Evolutionary conservation across 2,113 vertebrate genomes (phyloP).

Genomic region (Mesembrinibis cayennensis): DNA sequence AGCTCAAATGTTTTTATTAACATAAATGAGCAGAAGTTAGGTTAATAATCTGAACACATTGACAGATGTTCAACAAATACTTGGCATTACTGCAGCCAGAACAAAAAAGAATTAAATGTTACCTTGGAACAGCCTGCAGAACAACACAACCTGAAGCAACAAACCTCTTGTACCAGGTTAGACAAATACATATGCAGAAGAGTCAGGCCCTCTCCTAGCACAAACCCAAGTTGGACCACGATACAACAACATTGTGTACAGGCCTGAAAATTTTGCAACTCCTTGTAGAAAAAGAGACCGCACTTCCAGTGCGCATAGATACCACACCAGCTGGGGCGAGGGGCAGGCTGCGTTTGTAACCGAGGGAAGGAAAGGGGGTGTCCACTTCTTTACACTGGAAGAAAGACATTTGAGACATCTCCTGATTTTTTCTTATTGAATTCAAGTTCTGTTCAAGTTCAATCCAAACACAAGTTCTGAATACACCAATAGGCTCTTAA

Average conservation of each 20-base stretch:
- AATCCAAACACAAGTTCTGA: neutral
- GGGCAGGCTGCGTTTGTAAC: neutral
- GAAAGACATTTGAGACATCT: neutral
- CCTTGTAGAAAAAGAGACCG: neutral
- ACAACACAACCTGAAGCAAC: neutral
- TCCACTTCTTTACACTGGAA: neutral
- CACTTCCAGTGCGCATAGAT: neutral
- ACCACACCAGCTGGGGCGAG: neutral
- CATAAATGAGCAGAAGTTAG: conserved; percentile 33
- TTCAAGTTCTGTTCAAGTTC: neutral
- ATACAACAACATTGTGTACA: neutral
- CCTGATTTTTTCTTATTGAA: neutral
- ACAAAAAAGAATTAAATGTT: conserved; percentile 12
- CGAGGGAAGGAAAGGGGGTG: neutral
- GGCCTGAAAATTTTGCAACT: neutral
- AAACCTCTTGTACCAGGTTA: neutral
- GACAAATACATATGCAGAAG: neutral
- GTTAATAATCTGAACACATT: conserved; percentile 48
- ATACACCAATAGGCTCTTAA: neutral
- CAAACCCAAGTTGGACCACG: neutral
- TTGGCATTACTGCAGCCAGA: conserved; percentile 26
- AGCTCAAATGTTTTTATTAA: conserved; percentile 32
- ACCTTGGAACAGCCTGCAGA: neutral
- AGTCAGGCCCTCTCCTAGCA: neutral
- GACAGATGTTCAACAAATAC: conserved; percentile 57